Evolutionary conservation across 2,888 invertebrate species (phyloP).

Genomic region (Drosophila niveifrons): DNA sequence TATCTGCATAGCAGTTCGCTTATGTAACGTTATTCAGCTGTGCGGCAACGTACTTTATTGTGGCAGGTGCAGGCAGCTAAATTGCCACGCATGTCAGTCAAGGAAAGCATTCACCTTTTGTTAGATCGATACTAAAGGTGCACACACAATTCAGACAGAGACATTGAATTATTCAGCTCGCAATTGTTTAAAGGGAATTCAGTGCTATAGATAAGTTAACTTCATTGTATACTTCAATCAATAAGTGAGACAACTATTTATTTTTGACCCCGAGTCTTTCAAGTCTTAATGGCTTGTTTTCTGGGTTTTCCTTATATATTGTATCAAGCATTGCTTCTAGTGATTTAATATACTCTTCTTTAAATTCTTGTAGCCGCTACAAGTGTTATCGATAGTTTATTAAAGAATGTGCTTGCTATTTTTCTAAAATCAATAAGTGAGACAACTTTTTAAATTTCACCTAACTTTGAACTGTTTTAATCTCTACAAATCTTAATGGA

Average conservation of each 20-base stretch:
- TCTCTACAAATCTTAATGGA: too few relatives aligned
- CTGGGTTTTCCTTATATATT: too few relatives aligned
- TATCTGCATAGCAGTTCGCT: constrained; percentile 16
- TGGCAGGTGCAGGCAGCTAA: constrained; percentile 21
- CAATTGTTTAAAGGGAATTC: background rate
- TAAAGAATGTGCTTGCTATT: background rate
- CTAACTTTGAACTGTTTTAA: background rate
- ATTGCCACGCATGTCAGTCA: constrained; percentile 34
- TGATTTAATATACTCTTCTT: too few relatives aligned
- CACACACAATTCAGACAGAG: background rate
- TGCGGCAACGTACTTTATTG: constrained; percentile 10
- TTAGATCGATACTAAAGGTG: constrained; percentile 47
- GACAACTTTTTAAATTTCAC: background rate
- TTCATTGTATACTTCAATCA: background rate
- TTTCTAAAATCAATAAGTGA: background rate
- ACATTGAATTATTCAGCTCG: background rate
- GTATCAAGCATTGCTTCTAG: too few relatives aligned
- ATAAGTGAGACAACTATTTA: background rate
- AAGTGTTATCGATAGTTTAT: too few relatives aligned
- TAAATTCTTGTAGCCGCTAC: too few relatives aligned
- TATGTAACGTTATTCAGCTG: constrained; percentile 30
- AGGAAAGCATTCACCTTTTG: constrained; percentile 23
- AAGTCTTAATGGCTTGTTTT: too few relatives aligned
- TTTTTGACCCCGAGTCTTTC: background rate
- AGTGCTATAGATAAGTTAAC: background rate